Base-by-base conservation (phyloP, 2,797 vertebrate genomes). In the Tarsius wallacei region DNA sequence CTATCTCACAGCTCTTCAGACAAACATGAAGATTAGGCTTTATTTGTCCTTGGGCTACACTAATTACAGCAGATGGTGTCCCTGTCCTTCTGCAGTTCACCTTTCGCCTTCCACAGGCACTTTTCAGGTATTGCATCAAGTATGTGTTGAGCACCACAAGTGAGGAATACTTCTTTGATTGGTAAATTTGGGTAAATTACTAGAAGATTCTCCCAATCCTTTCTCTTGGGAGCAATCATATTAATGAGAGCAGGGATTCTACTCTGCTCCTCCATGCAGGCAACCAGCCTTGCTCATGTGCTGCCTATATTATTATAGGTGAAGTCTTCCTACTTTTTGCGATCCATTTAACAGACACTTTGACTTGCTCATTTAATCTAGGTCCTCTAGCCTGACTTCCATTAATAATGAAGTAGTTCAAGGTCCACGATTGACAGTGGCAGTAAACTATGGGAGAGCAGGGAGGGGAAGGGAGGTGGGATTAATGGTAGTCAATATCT, bases 271-370 rank as follows among this genome's bases (percentile, higher is more conserved):
- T 94, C 24, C 28, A 66, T 57, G 86, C 51, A 28, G 16, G 14
- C 19, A 26, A 16, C 22, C 55, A 73, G 24, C 36, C 66, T 51
- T 21, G 5, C 19, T 87, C 28, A 53, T 74, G 28, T 70, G 57
- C 22, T 90, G 17, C 36, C 36, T 64, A 9, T 61, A 42, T 61
- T 61, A 42, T 5, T 42, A 42, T 63, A 70, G 66, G 70, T 84
- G 76, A 94, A 83, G n/a, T 66, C 24, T 55, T 9, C 51, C 55
- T 85, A 57, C 22, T 24, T 73, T 96, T 88, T 49, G 36, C 77
- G 92, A 63, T 90, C n/a, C 63, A 83, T 70, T 91, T 82, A 93
- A 66, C 11, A 87, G 36, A 88, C 26, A 93, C 15, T 64, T 47
- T 66, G 16, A 51, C 33, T 89, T 91, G 6, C 16, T 86, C 14